phyloP scores from a whole-genome alignment of 35 echinoderm and acorn worm genomes.

The Amphiura filiformis region DNA sequence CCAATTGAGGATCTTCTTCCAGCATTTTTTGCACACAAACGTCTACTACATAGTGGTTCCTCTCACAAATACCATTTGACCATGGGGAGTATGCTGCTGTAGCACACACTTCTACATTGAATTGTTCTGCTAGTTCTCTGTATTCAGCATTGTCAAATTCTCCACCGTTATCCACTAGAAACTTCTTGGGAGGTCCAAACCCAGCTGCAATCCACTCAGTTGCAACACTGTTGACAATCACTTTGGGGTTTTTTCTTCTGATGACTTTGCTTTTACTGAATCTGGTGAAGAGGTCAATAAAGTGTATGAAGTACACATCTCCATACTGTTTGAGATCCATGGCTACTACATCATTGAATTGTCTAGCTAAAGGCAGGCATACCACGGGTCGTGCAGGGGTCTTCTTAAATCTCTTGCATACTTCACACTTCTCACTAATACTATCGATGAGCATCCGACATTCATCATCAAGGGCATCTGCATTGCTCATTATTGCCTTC shows the following conservation, averaged over 20 bases:
- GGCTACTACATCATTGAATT: constrained; percentile 16
- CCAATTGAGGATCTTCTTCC: neutral
- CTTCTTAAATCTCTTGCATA: constrained; percentile 50
- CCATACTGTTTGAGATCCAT: constrained; percentile 34
- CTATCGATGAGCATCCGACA: constrained; percentile 23
- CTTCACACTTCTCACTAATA: constrained; percentile 52
- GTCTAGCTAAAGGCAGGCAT: constrained; percentile 31
- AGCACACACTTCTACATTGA: constrained; percentile 18
- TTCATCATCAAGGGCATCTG: constrained; percentile 14
- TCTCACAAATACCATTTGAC: constrained; percentile 23
- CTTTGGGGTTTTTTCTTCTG: constrained; percentile 19
- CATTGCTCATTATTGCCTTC: constrained; percentile 8
- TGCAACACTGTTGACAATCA: constrained; percentile 25
- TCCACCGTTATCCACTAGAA: neutral
- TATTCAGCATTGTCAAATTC: constrained; percentile 24
- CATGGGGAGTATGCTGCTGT: constrained; percentile 19
- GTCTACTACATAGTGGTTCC: neutral
- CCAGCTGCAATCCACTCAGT: too few species aligned
- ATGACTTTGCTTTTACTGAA: constrained; percentile 46
- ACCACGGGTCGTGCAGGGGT: constrained; percentile 37
- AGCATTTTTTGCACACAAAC: constrained; percentile 3
- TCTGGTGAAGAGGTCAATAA: constrained; percentile 38
- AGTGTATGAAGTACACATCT: constrained; percentile 31
- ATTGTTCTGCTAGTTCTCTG: constrained; percentile 14
- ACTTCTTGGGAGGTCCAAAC: constrained; percentile 31